Evolutionary conservation across 2,797 vertebrate species (phyloP).

Genomic region (Sciaenops ocellatus): DNA sequence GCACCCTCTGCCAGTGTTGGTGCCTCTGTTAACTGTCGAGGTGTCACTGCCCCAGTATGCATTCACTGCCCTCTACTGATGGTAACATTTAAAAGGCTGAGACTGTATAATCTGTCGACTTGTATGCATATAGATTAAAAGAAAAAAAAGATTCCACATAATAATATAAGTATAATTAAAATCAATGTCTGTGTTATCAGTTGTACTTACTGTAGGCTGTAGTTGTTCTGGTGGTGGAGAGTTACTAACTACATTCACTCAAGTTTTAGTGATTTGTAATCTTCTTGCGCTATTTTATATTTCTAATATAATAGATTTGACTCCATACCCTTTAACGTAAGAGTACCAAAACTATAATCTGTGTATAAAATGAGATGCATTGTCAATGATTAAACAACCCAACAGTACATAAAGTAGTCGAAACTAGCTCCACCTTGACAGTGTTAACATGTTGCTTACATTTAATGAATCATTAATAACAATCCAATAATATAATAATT

Average conservation of each 20-base stretch:
- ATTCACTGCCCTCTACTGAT: constrained; percentile 55
- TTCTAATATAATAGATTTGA: no score
- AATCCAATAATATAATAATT: not conserved
- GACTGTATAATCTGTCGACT: no score
- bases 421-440: not conserved
- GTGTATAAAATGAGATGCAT: not conserved
- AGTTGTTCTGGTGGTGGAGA: not conserved
- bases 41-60: not conserved
- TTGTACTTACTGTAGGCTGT: not conserved
- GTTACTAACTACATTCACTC: not conserved
- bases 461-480: not conserved
- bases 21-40: not conserved
- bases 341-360: not conserved
- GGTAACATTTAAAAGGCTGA: no score
- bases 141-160: not conserved
- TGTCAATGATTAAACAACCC: not conserved
- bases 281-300: not conserved
- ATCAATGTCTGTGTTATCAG: not conserved
- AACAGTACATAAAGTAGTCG: not conserved
- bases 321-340: not conserved
- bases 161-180: not conserved
- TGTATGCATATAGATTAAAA: no score
- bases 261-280: not conserved
- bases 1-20: constrained; percentile 25
- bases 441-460: not conserved